phyloP scores from a whole-genome alignment of 64 coral and sea anemone species.

The Montipora cactus region DNA sequence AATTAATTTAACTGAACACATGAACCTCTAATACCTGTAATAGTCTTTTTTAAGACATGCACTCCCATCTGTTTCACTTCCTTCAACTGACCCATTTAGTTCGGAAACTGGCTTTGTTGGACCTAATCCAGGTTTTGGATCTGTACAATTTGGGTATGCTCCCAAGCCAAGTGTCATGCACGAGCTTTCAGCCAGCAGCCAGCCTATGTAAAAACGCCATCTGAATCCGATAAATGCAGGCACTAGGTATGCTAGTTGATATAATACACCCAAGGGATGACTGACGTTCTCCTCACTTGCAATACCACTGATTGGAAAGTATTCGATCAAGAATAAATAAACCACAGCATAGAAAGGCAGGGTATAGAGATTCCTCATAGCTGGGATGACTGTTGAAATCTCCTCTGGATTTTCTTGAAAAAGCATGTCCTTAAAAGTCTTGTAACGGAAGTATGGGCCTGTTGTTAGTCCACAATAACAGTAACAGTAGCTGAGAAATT shows the following conservation, averaged over 20 bases:
- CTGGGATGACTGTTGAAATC: constrained; percentile 82
- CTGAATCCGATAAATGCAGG: constrained; percentile 94
- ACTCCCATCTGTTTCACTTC: constrained; percentile 16
- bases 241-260: constrained; percentile 87
- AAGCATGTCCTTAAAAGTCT: constrained; percentile 92
- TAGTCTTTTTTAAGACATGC: constrained; percentile 47
- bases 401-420: constrained; percentile 76
- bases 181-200: constrained; percentile 93
- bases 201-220: constrained; percentile 97
- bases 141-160: constrained; percentile 85
- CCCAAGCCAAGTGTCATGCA: constrained; percentile 91
- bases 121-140: constrained; percentile 87
- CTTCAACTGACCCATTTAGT: constrained; percentile 48
- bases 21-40: constrained; percentile 53
- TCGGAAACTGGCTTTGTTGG: constrained; percentile 67
- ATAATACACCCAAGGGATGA: constrained; percentile 82
- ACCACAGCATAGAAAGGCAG: constrained; percentile 57
- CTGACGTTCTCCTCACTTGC: constrained; percentile 66
- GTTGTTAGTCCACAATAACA: constrained; percentile 95
- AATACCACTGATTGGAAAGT: constrained; percentile 94
- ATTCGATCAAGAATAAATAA: constrained; percentile 76
- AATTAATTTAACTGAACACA: no score
- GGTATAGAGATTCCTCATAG: constrained; percentile 70
- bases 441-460: constrained; percentile 95
- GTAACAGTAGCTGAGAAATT: constrained; percentile 88